A percentile compares a stretch with the other conserved stretches of the same genome.
phyloP scores from a whole-genome alignment of 1,140 invertebrate genomes.

The Euglossa dilemma region DNA sequence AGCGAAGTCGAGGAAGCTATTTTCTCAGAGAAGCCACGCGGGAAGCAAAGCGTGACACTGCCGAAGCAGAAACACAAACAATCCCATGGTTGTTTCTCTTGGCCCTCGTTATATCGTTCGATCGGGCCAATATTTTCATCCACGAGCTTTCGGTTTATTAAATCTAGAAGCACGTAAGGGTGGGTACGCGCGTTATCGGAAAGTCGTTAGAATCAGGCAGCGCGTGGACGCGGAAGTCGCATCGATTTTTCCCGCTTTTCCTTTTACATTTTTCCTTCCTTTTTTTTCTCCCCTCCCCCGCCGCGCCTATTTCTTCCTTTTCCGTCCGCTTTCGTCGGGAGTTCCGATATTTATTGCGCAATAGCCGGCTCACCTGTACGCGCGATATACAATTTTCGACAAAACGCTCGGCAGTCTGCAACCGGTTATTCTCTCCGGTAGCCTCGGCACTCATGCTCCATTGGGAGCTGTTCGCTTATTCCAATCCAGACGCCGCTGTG shows the following conservation, averaged over 20 bases:
- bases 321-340: conserved; percentile 26
- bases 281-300: too few species aligned
- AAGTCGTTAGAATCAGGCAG: conserved; percentile 41
- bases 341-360: conserved; percentile 60
- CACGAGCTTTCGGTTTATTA: conserved; percentile 23
- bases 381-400: conserved; percentile 49
- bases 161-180: neutral
- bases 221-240: conserved; percentile 17
- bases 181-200: conserved; percentile 26
- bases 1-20: neutral
- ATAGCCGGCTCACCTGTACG: conserved; percentile 24
- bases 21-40: neutral
- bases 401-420: conserved; percentile 42
- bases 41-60: neutral
- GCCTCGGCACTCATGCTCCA: conserved; percentile 37
- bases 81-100: too few species aligned
- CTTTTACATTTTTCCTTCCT: too few species aligned
- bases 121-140: conserved; percentile 24
- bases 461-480: conserved; percentile 53
- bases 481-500: conserved; percentile 44
- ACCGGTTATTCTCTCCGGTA: conserved; percentile 52
- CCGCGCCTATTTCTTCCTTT: too few species aligned
- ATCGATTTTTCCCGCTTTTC: conserved; percentile 27
- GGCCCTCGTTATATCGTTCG: conserved; percentile 1
- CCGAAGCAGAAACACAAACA: neutral